phyloP scores from a whole-genome alignment of 2,113 vertebrate genomes.

The Amphiprion ocellaris region DNA sequence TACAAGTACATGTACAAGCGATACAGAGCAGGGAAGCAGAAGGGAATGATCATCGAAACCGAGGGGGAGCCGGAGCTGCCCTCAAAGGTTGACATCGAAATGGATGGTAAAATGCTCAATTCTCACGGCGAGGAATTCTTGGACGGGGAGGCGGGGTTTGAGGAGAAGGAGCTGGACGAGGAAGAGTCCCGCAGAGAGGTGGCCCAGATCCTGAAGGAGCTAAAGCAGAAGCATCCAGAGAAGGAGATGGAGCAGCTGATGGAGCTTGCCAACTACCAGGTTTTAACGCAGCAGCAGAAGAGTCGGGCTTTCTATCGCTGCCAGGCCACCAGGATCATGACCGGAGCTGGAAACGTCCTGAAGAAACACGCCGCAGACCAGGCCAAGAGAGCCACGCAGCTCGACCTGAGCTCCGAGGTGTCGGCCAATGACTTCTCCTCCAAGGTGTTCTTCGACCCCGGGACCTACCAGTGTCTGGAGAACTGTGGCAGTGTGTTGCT shows the following conservation, averaged over 20 bases:
- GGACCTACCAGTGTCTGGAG: slow-evolving; percentile 94
- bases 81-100: slow-evolving; percentile 92
- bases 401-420: slow-evolving; percentile 88
- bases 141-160: slow-evolving; percentile 85
- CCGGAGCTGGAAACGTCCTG: slow-evolving; percentile 92
- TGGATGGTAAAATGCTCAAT: slow-evolving; percentile 91
- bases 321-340: slow-evolving; percentile 95
- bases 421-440: slow-evolving; percentile 86
- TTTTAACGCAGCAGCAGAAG: slow-evolving; percentile 93
- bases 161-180: slow-evolving; percentile 90
- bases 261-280: slow-evolving; percentile 94
- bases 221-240: slow-evolving; percentile 95
- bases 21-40: slow-evolving; percentile 92
- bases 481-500: slow-evolving; percentile 94
- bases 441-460: slow-evolving; percentile 92
- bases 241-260: slow-evolving; percentile 94
- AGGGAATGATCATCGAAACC: slow-evolving; percentile 95
- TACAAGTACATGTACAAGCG: slow-evolving; percentile 97
- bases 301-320: slow-evolving; percentile 96
- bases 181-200: slow-evolving; percentile 92
- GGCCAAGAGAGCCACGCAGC: slow-evolving; percentile 89
- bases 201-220: slow-evolving; percentile 93
- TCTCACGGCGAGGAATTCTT: slow-evolving; percentile 88
- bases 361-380: slow-evolving; percentile 94
- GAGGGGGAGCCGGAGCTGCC: slow-evolving; percentile 91